Evolutionary conservation across 2,113 vertebrate species (phyloP).

Genomic region (Phalacrocorax carbo): DNA sequence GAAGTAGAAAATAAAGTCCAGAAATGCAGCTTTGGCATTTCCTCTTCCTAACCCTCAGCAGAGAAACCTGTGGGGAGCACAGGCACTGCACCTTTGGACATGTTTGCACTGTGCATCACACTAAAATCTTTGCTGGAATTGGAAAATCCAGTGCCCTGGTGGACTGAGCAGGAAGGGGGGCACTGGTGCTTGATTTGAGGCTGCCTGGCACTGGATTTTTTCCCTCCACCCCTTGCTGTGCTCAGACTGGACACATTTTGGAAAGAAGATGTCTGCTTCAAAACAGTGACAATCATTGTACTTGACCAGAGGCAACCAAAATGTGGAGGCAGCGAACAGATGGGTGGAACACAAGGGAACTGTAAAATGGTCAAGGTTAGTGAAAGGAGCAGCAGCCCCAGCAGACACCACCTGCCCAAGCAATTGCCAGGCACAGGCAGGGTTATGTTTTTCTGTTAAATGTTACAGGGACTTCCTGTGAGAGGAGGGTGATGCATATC

Average conservation of each 20-base stretch:
- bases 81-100: neutral
- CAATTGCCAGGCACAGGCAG: neutral
- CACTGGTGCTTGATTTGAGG: neutral
- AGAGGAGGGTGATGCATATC: neutral
- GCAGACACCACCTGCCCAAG: neutral
- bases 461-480: neutral
- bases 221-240: neutral
- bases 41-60: neutral
- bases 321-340: neutral
- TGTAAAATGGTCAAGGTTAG: neutral
- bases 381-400: neutral
- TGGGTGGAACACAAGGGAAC: neutral
- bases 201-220: neutral
- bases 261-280: neutral
- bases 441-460: neutral
- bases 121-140: neutral
- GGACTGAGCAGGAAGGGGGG: neutral
- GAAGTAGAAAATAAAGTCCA: neutral
- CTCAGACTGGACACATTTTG: neutral
- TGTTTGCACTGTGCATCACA: neutral
- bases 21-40: neutral
- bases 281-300: neutral
- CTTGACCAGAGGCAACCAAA: neutral
- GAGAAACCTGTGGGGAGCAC: neutral
- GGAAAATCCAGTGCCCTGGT: neutral